phyloP scores from a whole-genome alignment of 2,113 vertebrate species.

The Protomyctophum bolini region DNA sequence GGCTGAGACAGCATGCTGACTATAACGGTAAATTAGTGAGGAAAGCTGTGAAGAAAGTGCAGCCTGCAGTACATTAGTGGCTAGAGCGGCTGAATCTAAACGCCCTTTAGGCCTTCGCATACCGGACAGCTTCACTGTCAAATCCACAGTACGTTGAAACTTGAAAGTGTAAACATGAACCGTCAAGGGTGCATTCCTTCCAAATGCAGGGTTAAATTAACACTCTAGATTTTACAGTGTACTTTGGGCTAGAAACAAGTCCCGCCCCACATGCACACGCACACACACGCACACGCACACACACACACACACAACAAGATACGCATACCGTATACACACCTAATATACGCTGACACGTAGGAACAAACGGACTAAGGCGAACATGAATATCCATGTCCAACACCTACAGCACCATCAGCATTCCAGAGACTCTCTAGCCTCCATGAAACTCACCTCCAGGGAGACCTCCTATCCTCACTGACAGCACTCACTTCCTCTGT shows the following conservation, averaged over 20 bases:
- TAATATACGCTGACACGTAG: constrained; percentile 8
- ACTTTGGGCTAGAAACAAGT: constrained; percentile 23
- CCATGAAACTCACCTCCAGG: constrained; percentile 58
- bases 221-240: too few relatives aligned
- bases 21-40: constrained; percentile 54
- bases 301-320: neutral
- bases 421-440: constrained; percentile 52
- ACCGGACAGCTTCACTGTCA: constrained; percentile 22
- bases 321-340: constrained; percentile 5
- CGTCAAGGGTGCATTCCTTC: too few relatives aligned
- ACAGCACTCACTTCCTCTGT: constrained; percentile 79
- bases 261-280: constrained; percentile 18
- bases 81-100: constrained; percentile 44
- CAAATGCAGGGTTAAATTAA: too few relatives aligned
- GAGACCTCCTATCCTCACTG: constrained; percentile 69
- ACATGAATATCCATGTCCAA: constrained; percentile 53
- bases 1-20: constrained; percentile 65
- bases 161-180: too few relatives aligned
- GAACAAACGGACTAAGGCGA: constrained; percentile 25
- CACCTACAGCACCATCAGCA: constrained; percentile 64
- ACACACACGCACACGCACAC: constrained; percentile 20
- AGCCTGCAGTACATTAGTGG: constrained; percentile 41
- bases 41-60: constrained; percentile 54
- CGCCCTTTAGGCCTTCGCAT: constrained; percentile 36
- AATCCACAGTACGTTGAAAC: too few relatives aligned